Evolutionary conservation across 2,113 vertebrate species (phyloP).

Genomic region (Synchiropus splendidus): DNA sequence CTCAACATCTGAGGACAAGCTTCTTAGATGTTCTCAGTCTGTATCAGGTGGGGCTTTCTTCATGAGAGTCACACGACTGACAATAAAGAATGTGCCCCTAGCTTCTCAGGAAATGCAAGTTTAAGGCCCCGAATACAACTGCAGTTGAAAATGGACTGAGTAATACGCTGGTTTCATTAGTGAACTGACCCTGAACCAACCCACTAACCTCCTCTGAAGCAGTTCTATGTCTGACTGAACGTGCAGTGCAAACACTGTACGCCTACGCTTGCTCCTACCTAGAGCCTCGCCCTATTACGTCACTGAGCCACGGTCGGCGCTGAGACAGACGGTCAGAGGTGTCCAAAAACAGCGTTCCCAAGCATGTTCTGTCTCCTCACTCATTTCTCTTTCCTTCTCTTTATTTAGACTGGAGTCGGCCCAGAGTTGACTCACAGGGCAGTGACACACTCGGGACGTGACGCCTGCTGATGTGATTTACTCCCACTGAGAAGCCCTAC

Average conservation of each 20-base stretch:
- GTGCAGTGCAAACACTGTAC: slow-evolving; percentile 35
- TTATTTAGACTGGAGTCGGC: slow-evolving; percentile 1
- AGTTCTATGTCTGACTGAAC: slow-evolving; percentile 20
- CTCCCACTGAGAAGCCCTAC: neutral
- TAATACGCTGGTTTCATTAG: too few species aligned
- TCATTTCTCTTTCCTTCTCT: slow-evolving; percentile 20
- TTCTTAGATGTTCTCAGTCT: too few species aligned
- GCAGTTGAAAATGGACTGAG: too few species aligned
- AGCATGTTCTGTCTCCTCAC: slow-evolving; percentile 13
- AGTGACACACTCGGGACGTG: slow-evolving; percentile 1
- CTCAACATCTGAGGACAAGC: too few species aligned
- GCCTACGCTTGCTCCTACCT: slow-evolving; percentile 2
- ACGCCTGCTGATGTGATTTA: too few species aligned
- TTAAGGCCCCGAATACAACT: too few species aligned
- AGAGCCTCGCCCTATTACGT: slow-evolving; percentile 32
- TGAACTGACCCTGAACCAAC: too few species aligned
- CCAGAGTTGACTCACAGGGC: slow-evolving; percentile 1
- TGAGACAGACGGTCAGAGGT: slow-evolving; percentile 44
- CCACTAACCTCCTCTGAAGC: slow-evolving; percentile 2
- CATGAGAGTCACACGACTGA: too few species aligned
- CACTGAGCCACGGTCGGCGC: slow-evolving; percentile 35
- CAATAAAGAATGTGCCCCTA: too few species aligned
- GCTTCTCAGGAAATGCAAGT: too few species aligned
- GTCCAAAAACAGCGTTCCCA: slow-evolving; percentile 17
- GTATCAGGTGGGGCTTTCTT: too few species aligned